A percentile compares a stretch with the other conserved stretches of the same genome.
Evolutionary conservation across 1,140 invertebrate genomes (phyloP).

Genomic region (Tetranychus urticae): DNA sequence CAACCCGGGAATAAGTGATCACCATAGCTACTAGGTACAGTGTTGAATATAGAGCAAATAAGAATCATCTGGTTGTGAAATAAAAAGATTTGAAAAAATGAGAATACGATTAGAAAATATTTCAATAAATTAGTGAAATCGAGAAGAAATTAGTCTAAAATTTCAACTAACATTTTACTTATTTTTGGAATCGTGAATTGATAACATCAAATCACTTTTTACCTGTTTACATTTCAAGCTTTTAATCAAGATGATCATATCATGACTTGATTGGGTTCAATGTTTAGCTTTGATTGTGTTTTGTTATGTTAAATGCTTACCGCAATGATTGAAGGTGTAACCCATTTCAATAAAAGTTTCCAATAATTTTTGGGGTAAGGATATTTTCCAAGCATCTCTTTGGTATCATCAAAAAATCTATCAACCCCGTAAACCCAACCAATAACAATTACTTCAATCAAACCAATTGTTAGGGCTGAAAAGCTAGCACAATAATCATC

Average conservation of each 20-base stretch:
- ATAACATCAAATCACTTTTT: no score
- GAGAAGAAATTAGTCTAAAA: no score
- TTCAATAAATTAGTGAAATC: background rate
- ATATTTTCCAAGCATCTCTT: slow-evolving; percentile 44
- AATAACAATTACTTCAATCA: slow-evolving; percentile 47
- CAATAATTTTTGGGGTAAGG: slow-evolving; percentile 36
- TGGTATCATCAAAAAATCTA: slow-evolving; percentile 46
- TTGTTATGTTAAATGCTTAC: slow-evolving; percentile 17
- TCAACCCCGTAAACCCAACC: slow-evolving; percentile 59
- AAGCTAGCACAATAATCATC: slow-evolving; percentile 27
- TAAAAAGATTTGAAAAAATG: background rate
- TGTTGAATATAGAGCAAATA: slow-evolving; percentile 19
- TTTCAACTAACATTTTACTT: background rate
- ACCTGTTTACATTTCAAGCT: background rate
- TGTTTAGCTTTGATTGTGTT: background rate
- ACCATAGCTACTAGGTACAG: slow-evolving; percentile 18
- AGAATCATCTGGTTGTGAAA: slow-evolving; percentile 17
- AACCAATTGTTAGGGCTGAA: slow-evolving; percentile 22
- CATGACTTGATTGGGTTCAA: background rate
- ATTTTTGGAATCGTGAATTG: no score
- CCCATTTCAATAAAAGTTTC: slow-evolving; percentile 49
- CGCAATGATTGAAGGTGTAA: slow-evolving; percentile 47
- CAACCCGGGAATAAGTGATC: slow-evolving; percentile 19
- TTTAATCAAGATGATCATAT: background rate
- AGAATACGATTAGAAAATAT: background rate